Evolutionary conservation across 2,113 vertebrate genomes (phyloP), one percentile per base, ranked within the genome.

Genomic region (Melanocharis versteri): DNA sequence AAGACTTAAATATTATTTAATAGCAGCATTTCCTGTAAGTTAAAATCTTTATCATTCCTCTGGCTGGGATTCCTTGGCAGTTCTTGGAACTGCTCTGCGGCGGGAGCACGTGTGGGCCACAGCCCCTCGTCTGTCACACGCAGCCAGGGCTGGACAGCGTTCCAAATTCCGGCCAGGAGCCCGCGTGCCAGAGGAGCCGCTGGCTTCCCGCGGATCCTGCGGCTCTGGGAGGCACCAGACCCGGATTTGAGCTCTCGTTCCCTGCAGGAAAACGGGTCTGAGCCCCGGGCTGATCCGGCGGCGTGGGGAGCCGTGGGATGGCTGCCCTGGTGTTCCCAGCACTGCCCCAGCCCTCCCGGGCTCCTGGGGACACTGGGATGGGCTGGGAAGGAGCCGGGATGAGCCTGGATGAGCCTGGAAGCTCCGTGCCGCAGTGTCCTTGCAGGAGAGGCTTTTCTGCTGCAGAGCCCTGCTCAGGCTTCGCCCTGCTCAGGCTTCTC

Each of bases 1-100:
- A 97, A 97, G 87, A 50, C 61, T 83, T 96, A 96, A 97, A 94
- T 83, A 89, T 96, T 96, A 84, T 98, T 98, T 97, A 92, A 96
- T 96, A 93, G 83, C 68, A 35, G 57, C 97, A 9, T 96, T 95
- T 97, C 93, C 97, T 96, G 94, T 87, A 92, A 96, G 84, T 85
- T 88, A 37, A 86, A 94, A 72, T 27, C 93, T 89, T 93, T 87
- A 51, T 96, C 91, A 71, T 94, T 92, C 83, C 84, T 87, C 40
- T n/a, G 87, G 87, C 81, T 21, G 89, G 95, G 85, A 31, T 89
- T 94, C 93, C 69, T 47, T 62, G 92, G 87, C 73, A n/a, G 79
- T 19, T 58, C 48, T 14, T 71, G 45, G 64, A 68, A 45, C 2
- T 10, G 62, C 88, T 89, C 75, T 62, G 70, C 68, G 35, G 56